Conservation (phyloP, 2,888 invertebrate species). For the Omphaloscelis lunosa region DNA sequence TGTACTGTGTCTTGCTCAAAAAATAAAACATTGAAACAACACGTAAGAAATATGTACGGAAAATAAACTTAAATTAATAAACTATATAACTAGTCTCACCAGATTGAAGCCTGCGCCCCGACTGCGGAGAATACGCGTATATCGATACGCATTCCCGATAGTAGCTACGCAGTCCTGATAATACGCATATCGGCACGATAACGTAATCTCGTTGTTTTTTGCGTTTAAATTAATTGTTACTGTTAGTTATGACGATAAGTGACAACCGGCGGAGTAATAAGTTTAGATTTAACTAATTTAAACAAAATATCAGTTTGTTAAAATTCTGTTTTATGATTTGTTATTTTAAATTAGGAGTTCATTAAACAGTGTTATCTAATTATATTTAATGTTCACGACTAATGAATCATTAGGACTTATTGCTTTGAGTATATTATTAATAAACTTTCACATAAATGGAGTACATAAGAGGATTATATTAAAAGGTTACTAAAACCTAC, state of each 20-base stretch:
- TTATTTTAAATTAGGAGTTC: constrained; percentile 16
- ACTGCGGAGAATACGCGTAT: constrained; percentile 21
- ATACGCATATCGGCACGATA: constrained; percentile 36
- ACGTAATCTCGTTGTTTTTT: constrained; percentile 41
- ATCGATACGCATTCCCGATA: constrained; percentile 23
- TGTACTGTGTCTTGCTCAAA: not conserved
- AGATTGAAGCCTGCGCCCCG: constrained; percentile 23
- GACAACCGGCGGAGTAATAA: constrained; percentile 17
- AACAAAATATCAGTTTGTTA: not conserved
- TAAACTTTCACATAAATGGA: not conserved
- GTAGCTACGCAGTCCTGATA: constrained; percentile 11
- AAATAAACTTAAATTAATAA: not conserved
- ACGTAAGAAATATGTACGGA: not conserved
- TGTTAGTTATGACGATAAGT: constrained; percentile 39
- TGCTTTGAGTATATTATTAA: not conserved
- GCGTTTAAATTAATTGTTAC: constrained; percentile 44
- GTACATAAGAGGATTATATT: not conserved
- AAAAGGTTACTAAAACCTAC: not conserved
- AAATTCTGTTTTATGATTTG: constrained; percentile 10
- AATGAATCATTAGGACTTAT: constrained; percentile 23
- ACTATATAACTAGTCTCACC: constrained; percentile 41
- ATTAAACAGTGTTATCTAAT: not conserved
- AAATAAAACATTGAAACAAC: too few relatives aligned
- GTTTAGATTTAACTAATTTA: constrained; percentile 13
- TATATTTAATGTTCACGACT: constrained; percentile 1